Conservation (phyloP, 1,140 invertebrate species). For the Polyergus mexicanus region DNA sequence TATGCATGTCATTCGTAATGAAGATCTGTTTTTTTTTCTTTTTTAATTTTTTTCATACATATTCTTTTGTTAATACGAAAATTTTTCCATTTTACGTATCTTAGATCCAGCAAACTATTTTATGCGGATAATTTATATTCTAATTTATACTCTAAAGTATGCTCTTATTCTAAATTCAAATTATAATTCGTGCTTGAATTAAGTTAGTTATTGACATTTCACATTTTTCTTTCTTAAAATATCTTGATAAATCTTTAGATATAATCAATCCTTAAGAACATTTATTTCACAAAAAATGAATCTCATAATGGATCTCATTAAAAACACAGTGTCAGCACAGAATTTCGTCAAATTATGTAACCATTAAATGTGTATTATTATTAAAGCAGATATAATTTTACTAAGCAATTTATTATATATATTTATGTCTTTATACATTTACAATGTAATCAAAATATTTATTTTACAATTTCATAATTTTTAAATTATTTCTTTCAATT, state of each 20-base stretch:
- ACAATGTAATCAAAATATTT: background rate
- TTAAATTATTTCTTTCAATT: background rate
- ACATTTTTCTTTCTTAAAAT: background rate
- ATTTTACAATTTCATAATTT: background rate
- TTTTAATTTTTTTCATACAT: background rate
- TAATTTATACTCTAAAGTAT: background rate
- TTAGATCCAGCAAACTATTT: background rate
- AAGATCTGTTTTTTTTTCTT: background rate
- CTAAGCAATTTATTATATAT: background rate
- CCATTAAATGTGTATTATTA: background rate
- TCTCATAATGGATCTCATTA: background rate
- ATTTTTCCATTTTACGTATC: background rate
- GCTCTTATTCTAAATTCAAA: conserved; percentile 1
- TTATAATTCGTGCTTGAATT: conserved; percentile 9
- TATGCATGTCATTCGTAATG: background rate
- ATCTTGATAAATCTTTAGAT: background rate
- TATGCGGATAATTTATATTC: background rate
- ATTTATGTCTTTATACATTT: background rate
- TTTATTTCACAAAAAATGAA: background rate
- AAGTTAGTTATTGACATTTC: background rate
- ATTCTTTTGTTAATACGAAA: background rate
- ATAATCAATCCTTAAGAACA: background rate
- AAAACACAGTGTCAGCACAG: background rate
- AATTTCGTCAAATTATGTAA: background rate
- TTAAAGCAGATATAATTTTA: background rate